A percentile compares a stretch with the other conserved stretches of the same genome.
Evolutionary conservation across 2,113 vertebrate genomes (phyloP).

Genomic region (Grallaria varia): DNA sequence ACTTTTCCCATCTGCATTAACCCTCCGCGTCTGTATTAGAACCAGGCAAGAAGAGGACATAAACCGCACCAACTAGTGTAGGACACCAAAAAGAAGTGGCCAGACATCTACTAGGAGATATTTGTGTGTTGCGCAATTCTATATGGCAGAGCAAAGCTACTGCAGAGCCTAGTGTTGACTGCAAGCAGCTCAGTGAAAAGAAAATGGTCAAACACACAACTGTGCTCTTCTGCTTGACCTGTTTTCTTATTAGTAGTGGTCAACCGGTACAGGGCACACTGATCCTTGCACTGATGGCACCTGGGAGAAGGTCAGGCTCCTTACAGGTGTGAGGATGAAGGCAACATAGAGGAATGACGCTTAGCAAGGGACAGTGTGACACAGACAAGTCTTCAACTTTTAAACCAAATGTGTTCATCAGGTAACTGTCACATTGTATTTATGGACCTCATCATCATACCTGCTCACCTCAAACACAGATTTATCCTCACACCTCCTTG

Average conservation of each 20-base stretch:
- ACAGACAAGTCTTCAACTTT: neutral
- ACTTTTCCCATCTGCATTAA: neutral
- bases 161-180: neutral
- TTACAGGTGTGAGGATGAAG: neutral
- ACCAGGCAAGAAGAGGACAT: neutral
- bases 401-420: neutral
- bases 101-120: fast-evolving
- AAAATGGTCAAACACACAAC: neutral
- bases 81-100: neutral
- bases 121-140: neutral
- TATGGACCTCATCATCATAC: neutral
- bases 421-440: neutral
- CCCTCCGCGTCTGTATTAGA: neutral
- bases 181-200: neutral
- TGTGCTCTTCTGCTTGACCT: neutral
- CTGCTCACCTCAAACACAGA: neutral
- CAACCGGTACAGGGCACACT: too few relatives aligned
- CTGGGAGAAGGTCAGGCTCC: neutral
- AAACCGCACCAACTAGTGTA: neutral
- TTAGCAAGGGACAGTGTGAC: fast-evolving
- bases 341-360: neutral
- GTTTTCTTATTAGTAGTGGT: neutral
- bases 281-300: neutral
- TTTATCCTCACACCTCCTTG: neutral
- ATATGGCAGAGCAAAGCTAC: neutral